These are phyloP conservation scores for Scytalopus superciliaris DNA, from an alignment of 2,113 vertebrate species.

Conservation along the genomic window DNA sequence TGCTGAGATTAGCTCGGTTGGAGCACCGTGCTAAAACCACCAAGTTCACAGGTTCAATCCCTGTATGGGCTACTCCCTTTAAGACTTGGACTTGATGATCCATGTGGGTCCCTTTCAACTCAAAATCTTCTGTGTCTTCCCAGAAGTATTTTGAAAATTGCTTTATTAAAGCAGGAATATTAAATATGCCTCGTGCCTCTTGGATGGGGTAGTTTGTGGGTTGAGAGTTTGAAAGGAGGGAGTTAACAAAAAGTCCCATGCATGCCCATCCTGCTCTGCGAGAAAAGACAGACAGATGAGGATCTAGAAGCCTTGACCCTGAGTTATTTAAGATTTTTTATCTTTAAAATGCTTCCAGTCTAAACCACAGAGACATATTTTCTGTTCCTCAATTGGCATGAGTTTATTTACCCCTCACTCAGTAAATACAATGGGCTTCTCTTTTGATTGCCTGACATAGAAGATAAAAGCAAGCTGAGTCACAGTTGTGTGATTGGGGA, in stretches of 20 bases:
- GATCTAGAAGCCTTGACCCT: conserved; percentile 15
- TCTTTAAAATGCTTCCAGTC: conserved; percentile 57
- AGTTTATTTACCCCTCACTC: conserved; percentile 57
- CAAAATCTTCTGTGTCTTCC: neutral
- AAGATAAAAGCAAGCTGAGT: conserved; percentile 52
- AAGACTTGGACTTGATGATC: neutral
- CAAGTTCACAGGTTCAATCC: neutral
- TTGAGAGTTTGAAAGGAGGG: neutral
- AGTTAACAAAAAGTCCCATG: neutral
- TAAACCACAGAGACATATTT: conserved; percentile 54
- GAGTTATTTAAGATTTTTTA: conserved; percentile 40
- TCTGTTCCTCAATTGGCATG: conserved; percentile 59
- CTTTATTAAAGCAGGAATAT: neutral
- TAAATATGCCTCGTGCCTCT: neutral
- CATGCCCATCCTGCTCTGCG: neutral
- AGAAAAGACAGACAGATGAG: conserved; percentile 11
- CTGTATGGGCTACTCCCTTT: accelerated
- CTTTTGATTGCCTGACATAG: conserved; percentile 66
- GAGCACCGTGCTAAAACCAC: neutral
- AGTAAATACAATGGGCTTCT: conserved; percentile 56
- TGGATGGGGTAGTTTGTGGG: neutral
- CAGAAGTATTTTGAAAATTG: neutral
- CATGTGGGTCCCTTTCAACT: neutral
- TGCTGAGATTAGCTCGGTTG: neutral
- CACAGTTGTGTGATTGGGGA: neutral